Evolutionary conservation across 1,140 invertebrate genomes (phyloP).

Genomic region (Pogonus chalceus): DNA sequence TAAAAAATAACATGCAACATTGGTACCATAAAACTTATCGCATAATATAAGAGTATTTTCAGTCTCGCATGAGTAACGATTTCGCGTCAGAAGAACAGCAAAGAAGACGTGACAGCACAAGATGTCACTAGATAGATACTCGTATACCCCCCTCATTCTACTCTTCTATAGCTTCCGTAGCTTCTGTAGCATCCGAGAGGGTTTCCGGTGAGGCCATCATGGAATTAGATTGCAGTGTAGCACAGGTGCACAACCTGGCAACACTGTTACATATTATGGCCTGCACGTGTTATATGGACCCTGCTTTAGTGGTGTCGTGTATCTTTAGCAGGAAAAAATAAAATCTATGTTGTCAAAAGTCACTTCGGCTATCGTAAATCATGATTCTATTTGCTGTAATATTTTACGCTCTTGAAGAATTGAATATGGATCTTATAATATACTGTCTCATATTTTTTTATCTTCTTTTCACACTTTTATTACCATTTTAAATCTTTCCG

Average conservation of each 20-base stretch:
- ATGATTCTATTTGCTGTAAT: too few species aligned
- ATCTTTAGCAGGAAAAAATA: background rate
- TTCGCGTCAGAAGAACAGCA: background rate
- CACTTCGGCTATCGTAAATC: too few species aligned
- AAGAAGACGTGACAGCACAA: background rate
- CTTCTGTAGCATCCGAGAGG: too few species aligned
- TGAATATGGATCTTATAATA: too few species aligned
- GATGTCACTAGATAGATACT: background rate
- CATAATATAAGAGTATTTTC: background rate
- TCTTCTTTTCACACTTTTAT: too few species aligned
- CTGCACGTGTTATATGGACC: background rate
- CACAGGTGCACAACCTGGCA: background rate
- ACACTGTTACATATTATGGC: background rate
- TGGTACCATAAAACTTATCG: background rate
- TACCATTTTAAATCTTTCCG: too few species aligned
- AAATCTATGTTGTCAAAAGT: background rate
- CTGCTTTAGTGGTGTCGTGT: background rate
- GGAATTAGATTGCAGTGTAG: background rate
- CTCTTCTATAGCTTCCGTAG: too few species aligned
- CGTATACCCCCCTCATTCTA: background rate
- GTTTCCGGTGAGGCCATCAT: background rate
- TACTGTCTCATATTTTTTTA: too few species aligned
- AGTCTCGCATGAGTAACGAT: background rate
- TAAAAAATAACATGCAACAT: too few species aligned
- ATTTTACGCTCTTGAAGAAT: too few species aligned